phyloP scores from a whole-genome alignment of 2,797 vertebrate species.

The Salarias fasciatus region DNA sequence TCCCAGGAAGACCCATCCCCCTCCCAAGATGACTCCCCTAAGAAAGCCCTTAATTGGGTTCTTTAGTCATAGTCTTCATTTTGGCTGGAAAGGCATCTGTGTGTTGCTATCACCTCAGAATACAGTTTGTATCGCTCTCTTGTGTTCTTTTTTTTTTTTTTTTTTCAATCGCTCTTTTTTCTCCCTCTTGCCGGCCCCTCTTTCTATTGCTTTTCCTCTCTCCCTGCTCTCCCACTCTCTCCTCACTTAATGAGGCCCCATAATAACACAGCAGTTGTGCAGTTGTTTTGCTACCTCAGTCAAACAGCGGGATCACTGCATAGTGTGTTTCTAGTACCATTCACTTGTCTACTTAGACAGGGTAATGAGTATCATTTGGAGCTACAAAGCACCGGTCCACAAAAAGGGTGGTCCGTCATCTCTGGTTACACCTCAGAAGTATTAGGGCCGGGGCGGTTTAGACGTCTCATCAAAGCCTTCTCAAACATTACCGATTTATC shows the following conservation, averaged over 20 bases:
- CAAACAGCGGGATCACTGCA: constrained; percentile 84
- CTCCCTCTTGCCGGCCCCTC: constrained; percentile 72
- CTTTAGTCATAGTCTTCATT: constrained; percentile 88
- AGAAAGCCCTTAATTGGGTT: constrained; percentile 88
- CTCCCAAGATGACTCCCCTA: constrained; percentile 85
- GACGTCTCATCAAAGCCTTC: constrained; percentile 69
- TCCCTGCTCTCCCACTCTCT: constrained; percentile 75
- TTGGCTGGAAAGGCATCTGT: constrained; percentile 80
- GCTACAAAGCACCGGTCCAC: constrained; percentile 77
- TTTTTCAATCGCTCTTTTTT: constrained; percentile 43
- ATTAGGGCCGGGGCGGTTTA: constrained; percentile 56
- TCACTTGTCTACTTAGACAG: constrained; percentile 85
- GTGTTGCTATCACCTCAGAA: constrained; percentile 82
- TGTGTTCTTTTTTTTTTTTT: constrained; percentile 58
- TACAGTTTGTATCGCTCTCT: constrained; percentile 75
- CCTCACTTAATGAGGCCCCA: constrained; percentile 88
- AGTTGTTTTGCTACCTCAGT: constrained; percentile 87
- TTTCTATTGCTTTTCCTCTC: constrained; percentile 65
- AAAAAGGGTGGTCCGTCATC: constrained; percentile 80
- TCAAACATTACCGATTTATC: constrained; percentile 46
- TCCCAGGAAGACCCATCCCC: constrained; percentile 85
- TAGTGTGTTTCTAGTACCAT: constrained; percentile 83
- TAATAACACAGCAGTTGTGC: constrained; percentile 88
- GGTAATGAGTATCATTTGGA: constrained; percentile 87
- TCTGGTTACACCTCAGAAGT: constrained; percentile 75